Percentiles rank a stretch among this genome's conserved stretches.
Evolutionary conservation across 2,113 vertebrate genomes (phyloP).

Genomic region (Bubo bubo): DNA sequence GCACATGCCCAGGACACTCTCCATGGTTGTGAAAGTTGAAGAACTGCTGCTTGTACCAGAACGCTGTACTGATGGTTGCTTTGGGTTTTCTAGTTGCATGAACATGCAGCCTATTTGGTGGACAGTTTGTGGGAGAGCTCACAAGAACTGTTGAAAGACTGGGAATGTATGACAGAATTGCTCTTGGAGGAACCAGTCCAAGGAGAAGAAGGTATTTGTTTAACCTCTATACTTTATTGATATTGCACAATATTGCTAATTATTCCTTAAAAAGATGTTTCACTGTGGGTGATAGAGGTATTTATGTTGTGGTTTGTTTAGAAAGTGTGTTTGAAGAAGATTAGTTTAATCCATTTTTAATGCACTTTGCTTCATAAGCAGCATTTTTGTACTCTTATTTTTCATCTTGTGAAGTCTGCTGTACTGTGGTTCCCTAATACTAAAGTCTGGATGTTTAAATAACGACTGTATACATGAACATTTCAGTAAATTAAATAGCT

Average conservation of each 20-base stretch:
- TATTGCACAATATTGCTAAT: not conserved
- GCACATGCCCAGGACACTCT: not conserved
- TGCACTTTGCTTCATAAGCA: not conserved
- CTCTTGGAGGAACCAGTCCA: slow-evolving; percentile 96
- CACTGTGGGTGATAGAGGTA: not conserved
- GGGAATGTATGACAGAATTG: slow-evolving; percentile 98
- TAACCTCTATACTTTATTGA: not conserved
- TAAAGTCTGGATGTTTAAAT: not conserved
- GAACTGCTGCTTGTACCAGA: not conserved
- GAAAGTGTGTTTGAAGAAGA: not conserved
- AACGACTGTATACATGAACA: not conserved
- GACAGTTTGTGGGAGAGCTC: slow-evolving; percentile 99
- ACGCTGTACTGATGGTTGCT: slow-evolving; percentile 23
- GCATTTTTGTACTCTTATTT: not conserved
- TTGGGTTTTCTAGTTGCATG: slow-evolving; percentile 87
- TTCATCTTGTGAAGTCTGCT: not conserved
- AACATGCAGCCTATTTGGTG: slow-evolving; percentile 97
- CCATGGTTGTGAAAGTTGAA: not conserved
- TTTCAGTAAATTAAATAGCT: not conserved
- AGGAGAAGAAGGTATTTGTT: slow-evolving; percentile 91
- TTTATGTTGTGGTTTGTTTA: not conserved
- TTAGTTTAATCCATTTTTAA: not conserved
- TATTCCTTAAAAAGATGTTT: not conserved
- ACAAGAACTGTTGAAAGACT: slow-evolving; percentile 97
- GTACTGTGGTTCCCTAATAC: not conserved